Base-by-base conservation (phyloP, 2,113 vertebrate genomes). In the Tupaia tana region DNA sequence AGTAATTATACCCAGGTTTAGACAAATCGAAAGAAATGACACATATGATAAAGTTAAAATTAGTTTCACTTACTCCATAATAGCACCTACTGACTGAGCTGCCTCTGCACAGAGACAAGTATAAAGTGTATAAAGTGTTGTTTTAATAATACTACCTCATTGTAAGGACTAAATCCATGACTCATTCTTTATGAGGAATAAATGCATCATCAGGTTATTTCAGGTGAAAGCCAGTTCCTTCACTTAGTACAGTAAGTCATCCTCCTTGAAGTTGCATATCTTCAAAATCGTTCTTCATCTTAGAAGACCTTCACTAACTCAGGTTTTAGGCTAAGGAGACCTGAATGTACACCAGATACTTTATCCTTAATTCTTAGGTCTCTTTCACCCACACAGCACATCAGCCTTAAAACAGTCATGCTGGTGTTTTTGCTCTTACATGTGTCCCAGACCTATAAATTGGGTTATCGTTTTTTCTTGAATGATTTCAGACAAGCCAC, bases 21-120 rank as follows among this genome's bases (percentile, higher is more conserved):
- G 59, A 88, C 77, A 90, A 56, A 83, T 91, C 89, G 79, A 82
- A 87, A 95, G 82, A 95, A 95, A 90, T 84, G 93, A 86, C 84
- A 83, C 34, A 73, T 92, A 94, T 43, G 31, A 84, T 91, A 54
- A 95, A 22, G 81, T 92, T 92, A 97, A 93, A 90, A 92, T 94
- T 93, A 79, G 80, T 82, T 78, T 89, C 71, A 27, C n/a, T 93
- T 78, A 34, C 66, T 95, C 75, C 58, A 25, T 31, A 82, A 87
- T 24, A 86, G 15, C n/a, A 34, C 67, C 20, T 73, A 94, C 78
- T 82, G n/a, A 93, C 69, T 92, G 58, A 96, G 61, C 79, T 83
- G 66, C 25, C 89, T 97, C 86, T 73, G 82, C 79, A 67, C 29
- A 66, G 31, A 73, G 69, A 86, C n/a, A 70, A 25, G 79, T n/a